Evolutionary conservation across 2,797 vertebrate genomes (phyloP), one percentile per base, ranked within the genome.

Genomic region (Pipistrellus pygmaeus): DNA sequence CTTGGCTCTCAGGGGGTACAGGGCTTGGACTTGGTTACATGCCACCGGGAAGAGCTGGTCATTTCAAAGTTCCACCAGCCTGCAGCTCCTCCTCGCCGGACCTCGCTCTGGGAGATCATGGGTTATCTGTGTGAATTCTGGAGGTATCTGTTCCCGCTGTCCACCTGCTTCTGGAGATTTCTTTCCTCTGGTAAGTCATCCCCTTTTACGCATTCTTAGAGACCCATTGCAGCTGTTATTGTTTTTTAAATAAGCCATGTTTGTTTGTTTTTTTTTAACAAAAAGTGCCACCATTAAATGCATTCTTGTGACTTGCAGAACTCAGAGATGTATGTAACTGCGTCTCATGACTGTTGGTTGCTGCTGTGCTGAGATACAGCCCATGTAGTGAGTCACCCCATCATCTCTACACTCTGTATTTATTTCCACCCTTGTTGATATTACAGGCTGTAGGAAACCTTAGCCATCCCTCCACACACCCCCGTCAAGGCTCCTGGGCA

Each of bases 171-270:
- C 96, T 95, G 95, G 97, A 96, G 81, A 77, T 97, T 93, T 96
- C 94, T 97, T 93, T 96, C 94, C 88, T 92, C 85, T 78, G 98
- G 98, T 98, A 97, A 98, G 98, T 98, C 96, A 77, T 94, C 87
- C 90, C 94, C 21, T 96, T 35, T 35, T 88, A 80, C 75, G n/a
- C 62, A 15, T 44, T 76, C 35, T 68, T 35, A 90, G 71, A 94
- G 76, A 51, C 73, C 72, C 66, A 86, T 17, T 57, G 66, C 20
- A 89, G 60, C 35, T 48, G 0, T 13, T 51, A 14, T 83, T 91
- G 7, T 41, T 41, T 41, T 93, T 85, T 38, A 38, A 83, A 53
- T 90, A 32, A 85, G 64, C 20, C 48, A 21, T 21, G 8, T 13
- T 35, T 77, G 75, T 60, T 77, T n/a, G n/a, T n/a, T n/a, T n/a